Percentiles rank a stretch among this genome's conserved stretches.
Evolutionary conservation across 2,797 vertebrate genomes (phyloP).

Genomic region (Esox lucius): DNA sequence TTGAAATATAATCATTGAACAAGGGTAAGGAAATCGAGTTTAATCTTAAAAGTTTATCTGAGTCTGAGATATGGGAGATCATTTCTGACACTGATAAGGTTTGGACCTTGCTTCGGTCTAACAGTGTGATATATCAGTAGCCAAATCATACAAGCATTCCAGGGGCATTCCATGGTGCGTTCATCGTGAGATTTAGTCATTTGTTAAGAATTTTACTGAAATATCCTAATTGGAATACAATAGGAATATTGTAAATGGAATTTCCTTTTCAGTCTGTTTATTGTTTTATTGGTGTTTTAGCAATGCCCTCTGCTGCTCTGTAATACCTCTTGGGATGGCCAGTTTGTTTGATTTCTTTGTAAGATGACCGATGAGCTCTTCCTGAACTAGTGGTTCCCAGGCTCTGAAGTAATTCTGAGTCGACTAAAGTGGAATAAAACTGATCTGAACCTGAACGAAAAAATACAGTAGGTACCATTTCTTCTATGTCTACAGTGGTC

Average conservation of each 20-base stretch:
- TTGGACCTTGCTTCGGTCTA: conserved; percentile 73
- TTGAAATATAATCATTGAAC: conserved; percentile 12
- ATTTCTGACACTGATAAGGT: conserved; percentile 67
- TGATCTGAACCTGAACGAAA: conserved; percentile 11
- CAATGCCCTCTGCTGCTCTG: no score
- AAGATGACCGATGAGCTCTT: no score
- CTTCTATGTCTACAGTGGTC: background rate
- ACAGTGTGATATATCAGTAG: conserved; percentile 68
- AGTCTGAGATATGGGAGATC: conserved; percentile 51
- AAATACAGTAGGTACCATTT: background rate
- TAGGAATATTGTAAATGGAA: background rate
- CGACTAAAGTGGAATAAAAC: conserved; percentile 30
- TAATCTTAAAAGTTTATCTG: conserved; percentile 36
- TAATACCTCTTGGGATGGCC: no score
- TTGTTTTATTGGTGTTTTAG: no score
- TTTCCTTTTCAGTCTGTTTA: background rate
- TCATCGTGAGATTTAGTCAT: conserved; percentile 52
- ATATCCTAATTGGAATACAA: conserved; percentile 50
- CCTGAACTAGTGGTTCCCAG: no score
- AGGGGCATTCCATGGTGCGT: conserved; percentile 45
- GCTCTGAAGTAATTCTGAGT: conserved; percentile 42
- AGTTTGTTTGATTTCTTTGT: no score
- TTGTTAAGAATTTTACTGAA: conserved; percentile 48
- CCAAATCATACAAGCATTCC: conserved; percentile 63
- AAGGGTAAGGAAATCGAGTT: conserved; percentile 27